Percentiles rank a stretch among this genome's conserved stretches.
These are phyloP conservation scores for Plagodis pulveraria DNA, from an alignment of 2,888 invertebrate species.

Conservation along the genomic window DNA sequence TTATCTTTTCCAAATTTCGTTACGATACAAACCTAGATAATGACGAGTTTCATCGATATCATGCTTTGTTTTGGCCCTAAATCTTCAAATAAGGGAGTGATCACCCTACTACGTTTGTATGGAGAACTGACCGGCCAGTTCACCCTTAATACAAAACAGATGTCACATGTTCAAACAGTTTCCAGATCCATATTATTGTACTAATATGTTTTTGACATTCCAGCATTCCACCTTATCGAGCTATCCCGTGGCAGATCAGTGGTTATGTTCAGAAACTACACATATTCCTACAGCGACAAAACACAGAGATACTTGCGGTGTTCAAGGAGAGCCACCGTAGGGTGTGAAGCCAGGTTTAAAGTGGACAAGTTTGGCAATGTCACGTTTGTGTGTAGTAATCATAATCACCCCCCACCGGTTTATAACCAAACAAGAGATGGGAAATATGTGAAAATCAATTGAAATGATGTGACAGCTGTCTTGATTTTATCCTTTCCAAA, in stretches of 20 bases:
- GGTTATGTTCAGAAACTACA: conserved; percentile 31
- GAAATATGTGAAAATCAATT: conserved; percentile 12
- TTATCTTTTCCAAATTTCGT: too few species aligned
- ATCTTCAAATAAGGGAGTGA: too few species aligned
- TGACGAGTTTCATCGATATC: too few species aligned
- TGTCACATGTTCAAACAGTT: neutral
- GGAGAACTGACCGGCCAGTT: too few species aligned
- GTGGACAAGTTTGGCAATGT: conserved; percentile 30
- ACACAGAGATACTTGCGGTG: conserved; percentile 29
- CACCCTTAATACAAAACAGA: too few species aligned
- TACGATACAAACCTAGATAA: too few species aligned
- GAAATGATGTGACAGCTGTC: neutral
- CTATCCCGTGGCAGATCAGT: conserved; percentile 27
- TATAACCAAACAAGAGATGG: conserved; percentile 9
- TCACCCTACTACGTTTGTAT: too few species aligned
- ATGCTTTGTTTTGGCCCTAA: too few species aligned
- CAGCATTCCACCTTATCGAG: conserved; percentile 16
- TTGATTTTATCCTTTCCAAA: too few species aligned
- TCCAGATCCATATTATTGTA: neutral
- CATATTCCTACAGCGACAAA: conserved; percentile 29
- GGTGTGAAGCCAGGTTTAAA: conserved; percentile 41
- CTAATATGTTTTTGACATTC: neutral
- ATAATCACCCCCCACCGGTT: conserved; percentile 28
- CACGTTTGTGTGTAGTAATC: conserved; percentile 7
- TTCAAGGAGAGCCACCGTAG: conserved; percentile 25